Evolutionary conservation across 2,113 vertebrate genomes (phyloP).

Genomic region (Enhydra lutris): DNA sequence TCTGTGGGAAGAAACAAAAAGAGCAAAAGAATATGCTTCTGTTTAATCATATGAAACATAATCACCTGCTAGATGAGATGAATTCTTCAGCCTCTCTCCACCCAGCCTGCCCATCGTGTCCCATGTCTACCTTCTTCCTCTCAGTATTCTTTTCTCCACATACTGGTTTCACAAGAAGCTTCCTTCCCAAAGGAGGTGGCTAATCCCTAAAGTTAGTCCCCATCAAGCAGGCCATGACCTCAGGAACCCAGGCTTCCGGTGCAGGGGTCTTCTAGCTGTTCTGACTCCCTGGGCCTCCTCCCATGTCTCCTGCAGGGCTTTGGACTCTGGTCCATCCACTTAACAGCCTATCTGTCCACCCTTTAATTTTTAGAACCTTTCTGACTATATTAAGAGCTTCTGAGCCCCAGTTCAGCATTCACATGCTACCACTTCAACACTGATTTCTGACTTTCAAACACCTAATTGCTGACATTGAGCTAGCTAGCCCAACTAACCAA

Average conservation of each 20-base stretch:
- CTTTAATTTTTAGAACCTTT: slow-evolving; percentile 13
- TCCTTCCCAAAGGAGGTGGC: slow-evolving; percentile 32
- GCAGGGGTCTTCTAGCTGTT: not conserved
- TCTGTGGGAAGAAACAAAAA: not conserved
- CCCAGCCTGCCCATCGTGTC: not conserved
- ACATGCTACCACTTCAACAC: slow-evolving; percentile 16
- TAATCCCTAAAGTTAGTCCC: not conserved
- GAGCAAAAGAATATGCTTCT: not conserved
- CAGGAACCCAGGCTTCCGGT: not conserved
- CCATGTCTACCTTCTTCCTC: not conserved
- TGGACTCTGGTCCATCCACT: not conserved
- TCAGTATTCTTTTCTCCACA: slow-evolving; percentile 28
- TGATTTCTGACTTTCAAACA: slow-evolving; percentile 38
- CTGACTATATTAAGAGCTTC: not conserved
- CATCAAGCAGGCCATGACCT: not conserved
- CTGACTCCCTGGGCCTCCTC: not conserved
- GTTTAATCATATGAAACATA: not conserved
- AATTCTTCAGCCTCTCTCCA: not conserved
- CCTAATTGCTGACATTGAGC: not conserved
- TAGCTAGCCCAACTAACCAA: not conserved
- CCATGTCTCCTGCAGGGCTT: not conserved
- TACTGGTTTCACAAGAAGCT: not conserved
- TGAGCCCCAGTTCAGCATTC: not conserved
- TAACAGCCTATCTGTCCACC: not conserved
- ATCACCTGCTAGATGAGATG: not conserved